These are phyloP conservation scores for Marcusenius ussheri DNA, from an alignment of 2,113 vertebrate genomes.

Conservation along the genomic window DNA sequence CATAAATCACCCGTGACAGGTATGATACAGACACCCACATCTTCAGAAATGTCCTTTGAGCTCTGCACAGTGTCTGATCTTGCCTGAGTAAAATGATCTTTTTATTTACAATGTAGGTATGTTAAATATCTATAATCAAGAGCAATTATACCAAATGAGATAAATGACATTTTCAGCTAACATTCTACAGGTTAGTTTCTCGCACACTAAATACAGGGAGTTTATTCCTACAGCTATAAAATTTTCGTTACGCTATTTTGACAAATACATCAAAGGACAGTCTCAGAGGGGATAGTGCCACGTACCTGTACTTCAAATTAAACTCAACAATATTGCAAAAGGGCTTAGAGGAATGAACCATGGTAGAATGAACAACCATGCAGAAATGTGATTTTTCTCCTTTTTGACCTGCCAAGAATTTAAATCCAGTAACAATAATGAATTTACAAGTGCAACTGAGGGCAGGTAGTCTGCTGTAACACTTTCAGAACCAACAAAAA, in stretches of 20 bases:
- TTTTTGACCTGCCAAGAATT: background rate
- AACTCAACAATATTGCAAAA: background rate
- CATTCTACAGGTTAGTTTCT: background rate
- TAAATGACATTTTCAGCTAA: background rate
- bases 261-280: background rate
- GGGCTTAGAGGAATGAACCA: background rate
- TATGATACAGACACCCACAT: constrained; percentile 26
- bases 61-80: constrained; percentile 17
- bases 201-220: background rate
- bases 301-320: background rate
- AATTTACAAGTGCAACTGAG: background rate
- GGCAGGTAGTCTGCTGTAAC: background rate
- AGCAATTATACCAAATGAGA: background rate
- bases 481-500: background rate
- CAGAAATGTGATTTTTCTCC: background rate
- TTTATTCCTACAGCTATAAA: background rate
- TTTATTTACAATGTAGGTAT: constrained; percentile 24
- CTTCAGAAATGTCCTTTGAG: constrained; percentile 18
- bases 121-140: background rate
- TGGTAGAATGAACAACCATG: background rate
- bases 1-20: constrained; percentile 29
- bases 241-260: background rate
- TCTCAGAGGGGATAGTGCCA: background rate
- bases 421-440: background rate
- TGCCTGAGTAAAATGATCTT: constrained; percentile 19